Conservation (phyloP, 2,888 invertebrate genomes). For the Notodonta dromedarius region DNA sequence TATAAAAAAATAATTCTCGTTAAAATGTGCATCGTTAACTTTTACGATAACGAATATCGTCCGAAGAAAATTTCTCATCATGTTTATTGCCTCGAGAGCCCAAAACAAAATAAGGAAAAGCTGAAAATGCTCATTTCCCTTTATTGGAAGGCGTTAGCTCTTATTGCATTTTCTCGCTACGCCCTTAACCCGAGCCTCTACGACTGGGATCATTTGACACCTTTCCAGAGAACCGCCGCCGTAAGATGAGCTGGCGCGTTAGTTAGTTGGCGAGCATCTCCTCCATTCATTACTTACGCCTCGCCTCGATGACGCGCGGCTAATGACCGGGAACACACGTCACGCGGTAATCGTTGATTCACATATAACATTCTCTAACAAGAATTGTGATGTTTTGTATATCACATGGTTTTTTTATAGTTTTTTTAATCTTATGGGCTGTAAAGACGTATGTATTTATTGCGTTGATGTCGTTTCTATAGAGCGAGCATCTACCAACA, state of each 20-base stretch:
- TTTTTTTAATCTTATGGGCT: too few relatives aligned
- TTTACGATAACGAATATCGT: neutral
- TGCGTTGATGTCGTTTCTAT: too few relatives aligned
- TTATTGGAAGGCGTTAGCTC: slow-evolving; percentile 7
- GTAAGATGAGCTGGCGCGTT: slow-evolving; percentile 26
- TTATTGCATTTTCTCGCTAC: slow-evolving; percentile 11
- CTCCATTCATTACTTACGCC: slow-evolving; percentile 37
- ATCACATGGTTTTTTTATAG: neutral
- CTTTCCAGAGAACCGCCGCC: slow-evolving; percentile 23
- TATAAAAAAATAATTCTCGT: slow-evolving; percentile 7
- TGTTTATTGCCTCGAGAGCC: neutral
- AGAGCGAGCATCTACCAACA: too few relatives aligned
- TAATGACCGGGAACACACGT: slow-evolving; percentile 39
- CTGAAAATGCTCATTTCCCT: neutral
- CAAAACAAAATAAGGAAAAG: slow-evolving; percentile 4
- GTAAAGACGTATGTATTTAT: too few relatives aligned
- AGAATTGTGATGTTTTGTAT: slow-evolving; percentile 15
- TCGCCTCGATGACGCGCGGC: slow-evolving; percentile 27
- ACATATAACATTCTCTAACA: slow-evolving; percentile 27
- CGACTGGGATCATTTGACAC: slow-evolving; percentile 25
- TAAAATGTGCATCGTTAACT: slow-evolving; percentile 2
- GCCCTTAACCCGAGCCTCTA: slow-evolving; percentile 24
- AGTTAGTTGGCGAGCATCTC: slow-evolving; percentile 32
- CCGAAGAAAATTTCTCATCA: neutral
- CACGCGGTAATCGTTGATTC: slow-evolving; percentile 28